These are phyloP conservation scores for Arion vulgaris DNA, from an alignment of 1,140 invertebrate genomes.

Conservation along the genomic window DNA sequence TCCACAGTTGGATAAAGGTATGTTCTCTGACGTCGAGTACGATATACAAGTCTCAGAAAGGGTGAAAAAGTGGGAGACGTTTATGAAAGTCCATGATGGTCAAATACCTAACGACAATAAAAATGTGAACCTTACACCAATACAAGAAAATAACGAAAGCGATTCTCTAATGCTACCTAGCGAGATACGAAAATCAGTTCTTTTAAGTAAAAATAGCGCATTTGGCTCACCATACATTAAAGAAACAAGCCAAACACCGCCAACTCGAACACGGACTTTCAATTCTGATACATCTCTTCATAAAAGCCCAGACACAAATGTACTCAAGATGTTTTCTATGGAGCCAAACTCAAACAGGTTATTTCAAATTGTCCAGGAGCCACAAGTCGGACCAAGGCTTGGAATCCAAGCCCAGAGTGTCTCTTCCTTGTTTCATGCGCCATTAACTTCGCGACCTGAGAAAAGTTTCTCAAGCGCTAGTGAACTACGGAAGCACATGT, in stretches of 20 bases:
- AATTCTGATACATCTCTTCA: slow-evolving; percentile 45
- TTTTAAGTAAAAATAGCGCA: slow-evolving; percentile 23
- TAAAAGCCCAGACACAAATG: slow-evolving; percentile 46
- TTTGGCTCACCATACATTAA: neutral
- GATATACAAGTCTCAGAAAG: slow-evolving; percentile 67
- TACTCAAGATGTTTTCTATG: slow-evolving; percentile 54
- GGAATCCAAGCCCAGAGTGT: slow-evolving; percentile 19
- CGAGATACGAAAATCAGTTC: slow-evolving; percentile 42
- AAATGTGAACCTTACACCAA: slow-evolving; percentile 45
- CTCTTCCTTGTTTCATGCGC: slow-evolving; percentile 26
- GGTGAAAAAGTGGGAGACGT: slow-evolving; percentile 67
- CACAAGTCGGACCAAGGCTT: slow-evolving; percentile 22
- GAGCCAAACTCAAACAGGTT: slow-evolving; percentile 59
- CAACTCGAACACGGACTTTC: slow-evolving; percentile 18
- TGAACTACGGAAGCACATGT: slow-evolving; percentile 44
- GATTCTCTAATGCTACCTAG: slow-evolving; percentile 47
- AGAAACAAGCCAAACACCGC: neutral
- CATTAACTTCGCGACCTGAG: neutral
- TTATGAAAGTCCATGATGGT: slow-evolving; percentile 52
- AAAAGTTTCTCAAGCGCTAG: slow-evolving; percentile 34
- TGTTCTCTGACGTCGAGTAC: slow-evolving; percentile 70
- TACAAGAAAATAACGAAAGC: slow-evolving; percentile 43
- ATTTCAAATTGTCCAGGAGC: slow-evolving; percentile 59
- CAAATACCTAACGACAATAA: slow-evolving; percentile 37
- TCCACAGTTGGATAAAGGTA: slow-evolving; percentile 53